phyloP scores from a whole-genome alignment of 2,888 invertebrate species.

The Ophraella communa region DNA sequence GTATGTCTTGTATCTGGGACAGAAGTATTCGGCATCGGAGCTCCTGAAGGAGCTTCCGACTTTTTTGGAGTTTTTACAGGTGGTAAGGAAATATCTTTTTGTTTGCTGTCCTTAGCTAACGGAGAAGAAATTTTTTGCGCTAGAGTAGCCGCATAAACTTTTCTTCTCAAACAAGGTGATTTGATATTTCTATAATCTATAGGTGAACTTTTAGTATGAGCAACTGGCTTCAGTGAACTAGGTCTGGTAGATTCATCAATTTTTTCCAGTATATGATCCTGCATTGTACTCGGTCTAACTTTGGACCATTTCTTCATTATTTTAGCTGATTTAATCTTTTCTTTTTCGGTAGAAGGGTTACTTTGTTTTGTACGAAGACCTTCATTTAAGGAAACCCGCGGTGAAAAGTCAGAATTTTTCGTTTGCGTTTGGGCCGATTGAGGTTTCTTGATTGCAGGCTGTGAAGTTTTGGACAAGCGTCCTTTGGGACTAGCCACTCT shows the following conservation, averaged over 20 bases:
- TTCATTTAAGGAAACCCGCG: not conserved
- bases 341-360: not conserved
- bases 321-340: not conserved
- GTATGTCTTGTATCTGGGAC: not conserved
- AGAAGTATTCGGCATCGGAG: not conserved
- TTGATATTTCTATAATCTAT: slow-evolving; percentile 38
- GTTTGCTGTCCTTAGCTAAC: not conserved
- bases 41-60: not conserved
- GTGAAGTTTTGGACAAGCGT: slow-evolving; percentile 25
- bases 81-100: not conserved
- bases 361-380: not conserved
- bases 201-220: slow-evolving; percentile 4
- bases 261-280: not conserved
- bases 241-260: slow-evolving; percentile 21
- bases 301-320: slow-evolving; percentile 10
- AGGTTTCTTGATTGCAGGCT: not conserved
- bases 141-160: slow-evolving; percentile 43
- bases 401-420: slow-evolving; percentile 8
- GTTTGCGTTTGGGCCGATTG: slow-evolving; percentile 16
- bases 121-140: slow-evolving; percentile 31
- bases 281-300: slow-evolving; percentile 6
- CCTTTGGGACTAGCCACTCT: slow-evolving; percentile 30
- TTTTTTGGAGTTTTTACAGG: not conserved
- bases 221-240: slow-evolving; percentile 29
- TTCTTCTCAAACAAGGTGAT: slow-evolving; percentile 40